Evolutionary conservation across 1,140 invertebrate species (phyloP).

Genomic region (Lepidurus packardi): DNA sequence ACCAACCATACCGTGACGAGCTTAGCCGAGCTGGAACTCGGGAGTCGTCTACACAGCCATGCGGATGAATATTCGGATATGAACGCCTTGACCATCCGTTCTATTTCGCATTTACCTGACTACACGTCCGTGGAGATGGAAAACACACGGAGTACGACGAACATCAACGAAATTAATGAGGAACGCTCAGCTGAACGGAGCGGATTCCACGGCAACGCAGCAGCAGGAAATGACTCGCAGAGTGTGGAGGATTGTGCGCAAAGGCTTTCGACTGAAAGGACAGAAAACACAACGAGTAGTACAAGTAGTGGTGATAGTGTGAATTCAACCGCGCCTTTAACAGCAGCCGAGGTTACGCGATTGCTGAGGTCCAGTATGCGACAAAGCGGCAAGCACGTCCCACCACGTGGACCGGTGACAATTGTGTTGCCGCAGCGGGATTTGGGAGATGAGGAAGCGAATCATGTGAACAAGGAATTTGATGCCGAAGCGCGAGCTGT

Average conservation of each 20-base stretch:
- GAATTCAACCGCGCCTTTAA: constrained; percentile 37
- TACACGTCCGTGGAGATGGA: constrained; percentile 59
- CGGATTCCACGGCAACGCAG: constrained; percentile 29
- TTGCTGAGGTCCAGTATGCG: constrained; percentile 38
- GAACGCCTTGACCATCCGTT: constrained; percentile 40
- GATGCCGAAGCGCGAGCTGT: background rate
- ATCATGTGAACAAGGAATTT: background rate
- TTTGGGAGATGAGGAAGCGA: background rate
- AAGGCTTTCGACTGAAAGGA: constrained; percentile 34
- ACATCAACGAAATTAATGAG: background rate
- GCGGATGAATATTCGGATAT: constrained; percentile 32
- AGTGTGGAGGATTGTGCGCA: constrained; percentile 32
- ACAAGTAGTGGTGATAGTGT: constrained; percentile 35
- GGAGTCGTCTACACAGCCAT: background rate
- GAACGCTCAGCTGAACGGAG: constrained; percentile 33
- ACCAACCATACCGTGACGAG: constrained; percentile 46
- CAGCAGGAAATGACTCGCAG: constrained; percentile 32
- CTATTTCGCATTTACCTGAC: constrained; percentile 52
- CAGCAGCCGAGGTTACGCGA: constrained; percentile 37
- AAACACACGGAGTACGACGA: constrained; percentile 44
- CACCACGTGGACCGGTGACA: background rate
- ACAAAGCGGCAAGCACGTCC: constrained; percentile 27
- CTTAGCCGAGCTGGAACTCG: constrained; percentile 36
- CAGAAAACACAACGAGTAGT: constrained; percentile 27
- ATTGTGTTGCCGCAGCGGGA: background rate